Base-by-base conservation (phyloP, 1,140 invertebrate genomes). In the Leptinotarsa texana region DNA sequence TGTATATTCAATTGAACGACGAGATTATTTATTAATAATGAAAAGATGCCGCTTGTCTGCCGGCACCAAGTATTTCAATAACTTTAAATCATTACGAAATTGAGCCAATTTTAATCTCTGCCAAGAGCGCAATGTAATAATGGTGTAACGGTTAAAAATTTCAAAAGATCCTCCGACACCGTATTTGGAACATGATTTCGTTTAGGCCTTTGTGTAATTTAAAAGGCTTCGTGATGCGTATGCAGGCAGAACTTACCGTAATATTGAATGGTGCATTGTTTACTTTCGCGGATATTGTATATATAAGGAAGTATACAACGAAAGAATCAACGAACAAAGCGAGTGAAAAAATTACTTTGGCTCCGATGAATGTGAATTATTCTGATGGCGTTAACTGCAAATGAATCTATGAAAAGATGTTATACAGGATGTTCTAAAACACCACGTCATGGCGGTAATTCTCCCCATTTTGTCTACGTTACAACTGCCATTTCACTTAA, bases 71-170 rank as follows among this genome's bases (percentile, higher is more conserved):
- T 15, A 57, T 17, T 57, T 57, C 51, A 57, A 57, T 57, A 57
- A 57, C 51, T 57, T 57, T 57, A 18, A 57, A 57, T 57, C 1
- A 57, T 57, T 57, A 57, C 51, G n/a, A 57, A 57, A 57, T 57
- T 57, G 51, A 57, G 51, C 51, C 51, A 57, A 57, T 57, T 57
- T 57, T 57, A 57, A 57, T 57, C 51, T 57, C 15, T 18, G 51
- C 51, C 51, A 57, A 17, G n/a, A 57, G 51, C 51, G n/a, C 15
- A 57, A 57, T 18, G n/a, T 18, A 57, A 57, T 57, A 57, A 57
- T 57, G 51, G n/a, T 18, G n/a, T 57, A 57, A 57, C 51, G 51
- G 51, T 57, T 57, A 57, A 57, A 57, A 5, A 57, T 57, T 57
- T 57, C 51, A 15, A 57, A 57, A 57, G 51, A 57, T 57, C n/a